Percentiles rank a stretch among this genome's conserved stretches.
These are phyloP conservation scores for Sturnira hondurensis DNA, from an alignment of 2,113 vertebrate species.

Conservation along the genomic window DNA sequence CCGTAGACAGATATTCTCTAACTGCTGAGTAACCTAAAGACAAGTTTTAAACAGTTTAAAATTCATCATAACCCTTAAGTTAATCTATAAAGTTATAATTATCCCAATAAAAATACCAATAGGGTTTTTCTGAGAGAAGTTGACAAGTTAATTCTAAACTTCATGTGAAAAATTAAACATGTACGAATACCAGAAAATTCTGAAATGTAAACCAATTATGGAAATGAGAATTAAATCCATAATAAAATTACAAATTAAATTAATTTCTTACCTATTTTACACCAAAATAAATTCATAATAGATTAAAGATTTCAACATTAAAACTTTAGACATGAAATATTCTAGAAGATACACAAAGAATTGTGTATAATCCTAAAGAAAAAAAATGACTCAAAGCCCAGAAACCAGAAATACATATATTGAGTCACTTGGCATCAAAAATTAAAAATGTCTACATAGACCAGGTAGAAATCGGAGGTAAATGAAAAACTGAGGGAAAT, in stretches of 20 bases:
- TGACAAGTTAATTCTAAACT: neutral
- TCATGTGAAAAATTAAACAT: constrained; percentile 17
- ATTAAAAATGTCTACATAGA: neutral
- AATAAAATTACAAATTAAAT: neutral
- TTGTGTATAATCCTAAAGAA: neutral
- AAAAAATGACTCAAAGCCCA: neutral
- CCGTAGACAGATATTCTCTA: constrained; percentile 95
- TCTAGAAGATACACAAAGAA: neutral
- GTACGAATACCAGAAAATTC: constrained; percentile 14
- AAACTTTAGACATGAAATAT: neutral
- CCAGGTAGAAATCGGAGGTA: neutral
- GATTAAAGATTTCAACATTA: neutral
- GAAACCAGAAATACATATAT: neutral
- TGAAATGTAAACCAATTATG: neutral
- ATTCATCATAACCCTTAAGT: neutral
- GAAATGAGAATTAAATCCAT: neutral
- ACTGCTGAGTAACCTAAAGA: constrained; percentile 93
- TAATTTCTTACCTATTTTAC: neutral
- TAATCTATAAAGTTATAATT: neutral
- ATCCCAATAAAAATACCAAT: constrained; percentile 18
- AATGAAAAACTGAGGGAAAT: neutral
- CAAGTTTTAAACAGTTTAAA: constrained; percentile 55
- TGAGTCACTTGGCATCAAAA: neutral
- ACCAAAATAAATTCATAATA: constrained; percentile 19
- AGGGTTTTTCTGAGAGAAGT: neutral